phyloP scores from a whole-genome alignment of 2,113 vertebrate genomes.

The Neodontobutis hainanensis region DNA sequence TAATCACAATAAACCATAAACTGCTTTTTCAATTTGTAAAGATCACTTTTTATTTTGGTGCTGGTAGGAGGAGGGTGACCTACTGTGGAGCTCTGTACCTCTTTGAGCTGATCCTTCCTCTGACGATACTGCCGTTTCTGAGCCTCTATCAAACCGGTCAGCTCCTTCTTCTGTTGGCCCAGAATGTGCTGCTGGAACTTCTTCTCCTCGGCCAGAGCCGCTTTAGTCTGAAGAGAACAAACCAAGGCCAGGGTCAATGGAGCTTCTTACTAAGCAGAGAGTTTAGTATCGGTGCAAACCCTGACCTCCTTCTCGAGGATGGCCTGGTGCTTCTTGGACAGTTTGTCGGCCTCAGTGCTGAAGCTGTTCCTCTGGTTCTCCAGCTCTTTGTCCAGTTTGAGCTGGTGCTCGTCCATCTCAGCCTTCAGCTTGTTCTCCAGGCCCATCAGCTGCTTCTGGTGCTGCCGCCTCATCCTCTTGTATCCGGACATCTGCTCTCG shows the following conservation, averaged over 20 bases:
- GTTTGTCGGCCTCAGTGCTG: conserved; percentile 84
- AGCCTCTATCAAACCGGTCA: conserved; percentile 83
- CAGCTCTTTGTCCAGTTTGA: conserved; percentile 88
- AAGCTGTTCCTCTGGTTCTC: conserved; percentile 89
- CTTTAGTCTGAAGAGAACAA: conserved; percentile 75
- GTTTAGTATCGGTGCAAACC: not conserved
- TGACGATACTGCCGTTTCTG: conserved; percentile 91
- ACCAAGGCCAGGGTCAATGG: not conserved
- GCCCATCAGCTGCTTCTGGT: conserved; percentile 91
- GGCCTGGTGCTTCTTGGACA: conserved; percentile 86
- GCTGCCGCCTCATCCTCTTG: conserved; percentile 92
- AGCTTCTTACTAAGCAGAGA: no score
- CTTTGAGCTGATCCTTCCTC: conserved; percentile 91
- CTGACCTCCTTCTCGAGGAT: conserved; percentile 88
- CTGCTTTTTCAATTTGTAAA: no score
- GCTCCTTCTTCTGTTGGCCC: conserved; percentile 91
- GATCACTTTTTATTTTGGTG: no score
- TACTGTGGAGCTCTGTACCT: conserved; percentile 67
- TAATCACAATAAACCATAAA: no score
- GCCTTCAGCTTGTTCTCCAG: conserved; percentile 89
- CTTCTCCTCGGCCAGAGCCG: conserved; percentile 84
- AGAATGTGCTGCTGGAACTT: conserved; percentile 94
- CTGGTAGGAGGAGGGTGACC: no score
- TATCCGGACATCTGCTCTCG: conserved; percentile 91
- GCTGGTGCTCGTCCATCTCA: conserved; percentile 90